phyloP scores from a whole-genome alignment of 2,113 vertebrate genomes.

The Ellobius talpinus region DNA sequence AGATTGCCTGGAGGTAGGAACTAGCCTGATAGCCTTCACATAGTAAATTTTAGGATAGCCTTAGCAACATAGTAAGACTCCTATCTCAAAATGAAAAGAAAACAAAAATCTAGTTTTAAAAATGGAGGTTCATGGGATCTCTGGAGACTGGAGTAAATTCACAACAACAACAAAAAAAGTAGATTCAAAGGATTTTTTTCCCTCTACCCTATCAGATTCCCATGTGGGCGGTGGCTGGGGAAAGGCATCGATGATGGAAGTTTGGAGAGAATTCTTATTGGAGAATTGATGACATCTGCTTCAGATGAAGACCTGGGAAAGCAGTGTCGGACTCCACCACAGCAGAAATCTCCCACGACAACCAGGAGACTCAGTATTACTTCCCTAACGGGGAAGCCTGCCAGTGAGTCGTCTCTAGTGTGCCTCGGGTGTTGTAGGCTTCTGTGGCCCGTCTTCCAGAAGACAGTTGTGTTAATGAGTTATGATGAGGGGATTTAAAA shows the following conservation, averaged over 20 bases:
- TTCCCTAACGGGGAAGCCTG: constrained; percentile 88
- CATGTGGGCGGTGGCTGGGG: constrained; percentile 95
- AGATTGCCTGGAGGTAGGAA: background rate
- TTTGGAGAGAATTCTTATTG: constrained; percentile 94
- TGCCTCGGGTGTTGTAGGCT: background rate
- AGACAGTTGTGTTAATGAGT: background rate
- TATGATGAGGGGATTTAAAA: background rate
- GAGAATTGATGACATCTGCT: constrained; percentile 88
- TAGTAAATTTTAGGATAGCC: background rate
- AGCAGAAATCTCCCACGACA: constrained; percentile 92
- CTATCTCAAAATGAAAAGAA: background rate
- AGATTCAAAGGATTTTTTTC: background rate
- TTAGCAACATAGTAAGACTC: background rate
- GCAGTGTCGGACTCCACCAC: constrained; percentile 92
- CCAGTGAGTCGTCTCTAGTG: constrained; percentile 87
- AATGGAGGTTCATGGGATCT: background rate
- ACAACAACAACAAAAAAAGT: background rate
- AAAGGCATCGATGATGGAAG: constrained; percentile 95
- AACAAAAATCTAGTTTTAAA: background rate
- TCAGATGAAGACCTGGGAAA: constrained; percentile 91
- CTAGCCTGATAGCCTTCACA: background rate
- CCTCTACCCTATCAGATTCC: constrained; percentile 87
- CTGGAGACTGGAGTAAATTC: background rate
- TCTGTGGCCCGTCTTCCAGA: background rate
- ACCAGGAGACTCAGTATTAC: constrained; percentile 91